A percentile compares a stretch with the other conserved stretches of the same genome.
Conservation (phyloP, 2,888 invertebrate genomes). For the Eulithis prunata region DNA sequence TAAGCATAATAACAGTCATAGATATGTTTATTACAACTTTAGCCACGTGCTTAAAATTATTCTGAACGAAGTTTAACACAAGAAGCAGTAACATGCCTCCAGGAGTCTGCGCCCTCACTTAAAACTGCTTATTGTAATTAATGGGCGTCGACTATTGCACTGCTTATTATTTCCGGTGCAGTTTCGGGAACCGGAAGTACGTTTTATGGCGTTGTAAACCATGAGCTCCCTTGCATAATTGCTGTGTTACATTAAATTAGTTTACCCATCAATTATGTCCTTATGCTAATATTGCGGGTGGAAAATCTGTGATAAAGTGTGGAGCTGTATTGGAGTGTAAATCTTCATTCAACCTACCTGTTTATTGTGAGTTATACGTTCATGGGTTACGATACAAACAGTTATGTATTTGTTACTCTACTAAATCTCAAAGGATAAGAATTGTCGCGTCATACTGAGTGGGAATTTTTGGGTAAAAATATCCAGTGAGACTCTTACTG, state of each 20-base stretch:
- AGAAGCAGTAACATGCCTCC: slow-evolving; percentile 33
- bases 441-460: not conserved
- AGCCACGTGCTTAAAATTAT: too few relatives aligned
- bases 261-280: slow-evolving; percentile 77
- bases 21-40: too few relatives aligned
- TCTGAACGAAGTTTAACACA: slow-evolving; percentile 23
- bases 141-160: slow-evolving; percentile 75
- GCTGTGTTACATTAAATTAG: slow-evolving; percentile 79
- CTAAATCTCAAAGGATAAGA: not conserved
- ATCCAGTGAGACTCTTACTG: too few relatives aligned
- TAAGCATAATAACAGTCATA: too few relatives aligned
- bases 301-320: slow-evolving; percentile 43
- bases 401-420: slow-evolving; percentile 2
- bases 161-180: slow-evolving; percentile 81
- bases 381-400: slow-evolving; percentile 2
- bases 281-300: slow-evolving; percentile 66
- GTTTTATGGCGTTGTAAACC: slow-evolving; percentile 80
- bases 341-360: slow-evolving; percentile 59
- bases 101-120: slow-evolving; percentile 63
- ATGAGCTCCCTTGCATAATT: slow-evolving; percentile 81
- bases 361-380: slow-evolving; percentile 32
- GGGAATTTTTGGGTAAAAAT: too few relatives aligned
- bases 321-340: slow-evolving; percentile 46
- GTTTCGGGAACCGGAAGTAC: slow-evolving; percentile 76
- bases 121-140: slow-evolving; percentile 82